Evolutionary conservation across 2,113 vertebrate species (phyloP).

Genomic region (Phrynosoma blainvillii): DNA sequence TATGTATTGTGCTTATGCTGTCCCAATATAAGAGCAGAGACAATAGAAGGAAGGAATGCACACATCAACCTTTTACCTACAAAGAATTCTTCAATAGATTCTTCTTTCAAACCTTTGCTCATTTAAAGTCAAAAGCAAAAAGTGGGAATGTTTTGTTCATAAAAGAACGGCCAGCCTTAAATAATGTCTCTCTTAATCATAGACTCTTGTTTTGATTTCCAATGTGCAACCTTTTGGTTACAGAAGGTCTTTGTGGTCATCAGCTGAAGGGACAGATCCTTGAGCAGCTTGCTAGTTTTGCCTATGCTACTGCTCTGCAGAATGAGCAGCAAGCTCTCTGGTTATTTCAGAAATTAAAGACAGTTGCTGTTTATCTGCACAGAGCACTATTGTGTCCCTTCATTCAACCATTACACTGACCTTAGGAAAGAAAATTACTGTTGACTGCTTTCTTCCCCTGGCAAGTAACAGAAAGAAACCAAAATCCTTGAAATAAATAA

Average conservation of each 20-base stretch:
- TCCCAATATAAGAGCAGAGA: background rate
- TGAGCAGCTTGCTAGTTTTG: background rate
- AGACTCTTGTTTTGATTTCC: background rate
- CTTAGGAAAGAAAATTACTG: background rate
- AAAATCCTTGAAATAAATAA: background rate
- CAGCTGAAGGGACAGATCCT: accelerated
- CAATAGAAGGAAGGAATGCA: background rate
- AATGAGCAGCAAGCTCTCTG: accelerated
- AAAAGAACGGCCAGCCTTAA: background rate
- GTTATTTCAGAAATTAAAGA: background rate
- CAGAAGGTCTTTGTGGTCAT: background rate
- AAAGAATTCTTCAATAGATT: background rate
- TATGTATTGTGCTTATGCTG: background rate
- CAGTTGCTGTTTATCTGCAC: background rate
- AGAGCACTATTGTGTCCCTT: background rate
- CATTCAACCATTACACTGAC: background rate
- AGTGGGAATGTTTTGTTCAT: accelerated
- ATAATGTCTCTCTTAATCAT: background rate
- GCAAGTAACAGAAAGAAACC: slow-evolving; percentile 33
- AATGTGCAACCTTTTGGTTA: background rate
- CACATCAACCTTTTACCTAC: background rate
- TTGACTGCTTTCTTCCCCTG: background rate
- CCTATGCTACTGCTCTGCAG: background rate
- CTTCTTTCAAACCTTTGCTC: background rate
- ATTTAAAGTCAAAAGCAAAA: background rate